Base-by-base conservation (phyloP, 1,140 invertebrate species). In the Palaemon carinicauda region DNA sequence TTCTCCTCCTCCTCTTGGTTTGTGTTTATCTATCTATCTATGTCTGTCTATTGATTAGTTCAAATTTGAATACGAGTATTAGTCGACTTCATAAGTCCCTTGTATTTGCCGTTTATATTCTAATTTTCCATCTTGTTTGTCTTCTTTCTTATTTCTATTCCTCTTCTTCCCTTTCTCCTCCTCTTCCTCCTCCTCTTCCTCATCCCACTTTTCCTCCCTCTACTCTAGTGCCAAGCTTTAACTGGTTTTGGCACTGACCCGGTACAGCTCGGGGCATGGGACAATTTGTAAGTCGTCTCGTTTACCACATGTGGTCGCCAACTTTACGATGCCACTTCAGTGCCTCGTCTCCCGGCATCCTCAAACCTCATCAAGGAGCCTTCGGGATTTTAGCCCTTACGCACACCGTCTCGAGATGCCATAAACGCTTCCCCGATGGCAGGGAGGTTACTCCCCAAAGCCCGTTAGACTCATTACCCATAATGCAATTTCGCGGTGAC, bases 401-500 rank as follows among this genome's bases (percentile, higher is more conserved):
- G 27, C 15, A 2, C 17, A 21, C 27, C 19, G 74, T 78, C 1
- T 12, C 56, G 65, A 85, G 21, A 50, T 54, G 73, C 54, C 52
- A 52, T 17, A n/a, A 29, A 74, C 14, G 71, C n/a, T 21, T 14
- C 17, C 15, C 14, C 17, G 51, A 19, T 33, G 65, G 9, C 17
- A 19, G 4, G 74, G 3, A 27, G 83, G 60, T 71, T 80, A 54
- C 41, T 77, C 31, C 50, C 51, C 50, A 74, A 52, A 29, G 14
- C 77, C 60, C 75, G 17, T 9, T 27, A 14, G 77, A 73, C 84
- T 86, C 84, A 86, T 86, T 86, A 86, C 84, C 84, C 84, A 86
- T 86, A 86, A 86, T 86, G 84, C 84, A 86, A 86, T 86, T 86
- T 86, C 84, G 77, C 77, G 84, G 84, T 80, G 84, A 86, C 84